Evolutionary conservation across 1,140 invertebrate species (phyloP).

Genomic region (Sesamia nonagrioides): DNA sequence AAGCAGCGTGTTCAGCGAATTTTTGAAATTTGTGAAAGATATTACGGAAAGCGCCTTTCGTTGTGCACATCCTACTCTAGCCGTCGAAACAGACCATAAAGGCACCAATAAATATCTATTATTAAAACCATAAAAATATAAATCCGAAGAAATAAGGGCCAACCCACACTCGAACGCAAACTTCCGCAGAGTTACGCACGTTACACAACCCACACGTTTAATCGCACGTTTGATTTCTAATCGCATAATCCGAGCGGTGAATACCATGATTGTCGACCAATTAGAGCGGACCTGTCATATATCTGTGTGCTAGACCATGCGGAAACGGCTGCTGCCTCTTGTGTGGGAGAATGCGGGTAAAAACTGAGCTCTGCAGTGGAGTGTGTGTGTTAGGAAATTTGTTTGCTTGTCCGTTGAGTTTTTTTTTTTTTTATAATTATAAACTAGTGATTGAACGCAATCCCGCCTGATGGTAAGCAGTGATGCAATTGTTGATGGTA

Average conservation of each 20-base stretch:
- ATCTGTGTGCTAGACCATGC: slow-evolving; percentile 25
- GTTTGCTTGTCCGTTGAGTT: neutral
- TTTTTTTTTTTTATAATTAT: too few species aligned
- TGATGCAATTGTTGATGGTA: too few species aligned
- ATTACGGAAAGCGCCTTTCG: too few species aligned
- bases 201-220: slow-evolving; percentile 24
- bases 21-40: too few species aligned
- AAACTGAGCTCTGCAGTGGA: neutral
- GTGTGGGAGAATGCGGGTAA: slow-evolving; percentile 13
- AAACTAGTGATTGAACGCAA: too few species aligned
- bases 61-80: too few species aligned
- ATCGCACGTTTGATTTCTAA: slow-evolving; percentile 40
- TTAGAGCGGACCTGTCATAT: slow-evolving; percentile 34
- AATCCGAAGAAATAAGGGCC: neutral
- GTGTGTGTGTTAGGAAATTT: neutral
- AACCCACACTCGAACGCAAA: neutral
- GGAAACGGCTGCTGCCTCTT: slow-evolving; percentile 19
- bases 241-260: slow-evolving; percentile 23
- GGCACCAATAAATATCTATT: neutral
- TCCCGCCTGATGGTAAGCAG: too few species aligned
- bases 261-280: neutral
- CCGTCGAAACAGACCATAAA: neutral
- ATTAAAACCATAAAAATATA: neutral
- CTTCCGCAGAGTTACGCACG: neutral
- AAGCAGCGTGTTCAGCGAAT: neutral